Conservation (phyloP, 37 sponge, comb jelly and placozoan species). For the Crambe crambe region DNA sequence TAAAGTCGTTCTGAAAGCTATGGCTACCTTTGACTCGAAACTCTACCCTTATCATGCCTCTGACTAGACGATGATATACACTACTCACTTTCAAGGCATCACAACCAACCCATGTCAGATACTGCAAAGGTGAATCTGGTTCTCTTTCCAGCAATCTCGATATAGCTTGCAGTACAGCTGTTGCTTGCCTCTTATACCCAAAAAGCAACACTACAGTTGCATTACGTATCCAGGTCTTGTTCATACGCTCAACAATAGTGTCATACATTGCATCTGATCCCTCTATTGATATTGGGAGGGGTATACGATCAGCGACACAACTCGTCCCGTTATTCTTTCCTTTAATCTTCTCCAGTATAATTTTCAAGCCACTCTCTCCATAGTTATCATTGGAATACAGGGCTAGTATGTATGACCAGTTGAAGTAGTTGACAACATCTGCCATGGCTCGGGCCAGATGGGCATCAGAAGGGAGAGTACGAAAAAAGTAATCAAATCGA, state of each 20-base stretch:
- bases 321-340: neutral
- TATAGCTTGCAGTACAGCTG: slow-evolving; percentile 22
- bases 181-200: slow-evolving; percentile 36
- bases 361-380: slow-evolving; percentile 40
- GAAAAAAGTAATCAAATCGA: slow-evolving; percentile 74
- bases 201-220: slow-evolving; percentile 56
- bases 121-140: neutral
- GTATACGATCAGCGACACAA: slow-evolving; percentile 10
- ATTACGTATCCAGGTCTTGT: slow-evolving; percentile 22
- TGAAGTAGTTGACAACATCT: slow-evolving; percentile 43
- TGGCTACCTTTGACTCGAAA: neutral
- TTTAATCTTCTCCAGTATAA: slow-evolving; percentile 12
- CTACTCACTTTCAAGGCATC: slow-evolving; percentile 64
- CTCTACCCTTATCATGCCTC: slow-evolving; percentile 37
- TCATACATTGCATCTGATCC: slow-evolving; percentile 7
- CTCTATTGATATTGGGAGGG: neutral
- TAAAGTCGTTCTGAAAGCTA: slow-evolving; percentile 58
- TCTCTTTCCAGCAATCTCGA: neutral
- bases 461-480: slow-evolving; percentile 77
- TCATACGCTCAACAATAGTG: neutral
- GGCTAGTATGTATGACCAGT: slow-evolving; percentile 57
- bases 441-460: slow-evolving; percentile 75
- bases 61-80: slow-evolving; percentile 3
- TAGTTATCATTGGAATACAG: slow-evolving; percentile 39
- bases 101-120: slow-evolving; percentile 62